Evolutionary conservation across 2,113 vertebrate species (phyloP).

Genomic region (Pseudolaguvia tuberculata): DNA sequence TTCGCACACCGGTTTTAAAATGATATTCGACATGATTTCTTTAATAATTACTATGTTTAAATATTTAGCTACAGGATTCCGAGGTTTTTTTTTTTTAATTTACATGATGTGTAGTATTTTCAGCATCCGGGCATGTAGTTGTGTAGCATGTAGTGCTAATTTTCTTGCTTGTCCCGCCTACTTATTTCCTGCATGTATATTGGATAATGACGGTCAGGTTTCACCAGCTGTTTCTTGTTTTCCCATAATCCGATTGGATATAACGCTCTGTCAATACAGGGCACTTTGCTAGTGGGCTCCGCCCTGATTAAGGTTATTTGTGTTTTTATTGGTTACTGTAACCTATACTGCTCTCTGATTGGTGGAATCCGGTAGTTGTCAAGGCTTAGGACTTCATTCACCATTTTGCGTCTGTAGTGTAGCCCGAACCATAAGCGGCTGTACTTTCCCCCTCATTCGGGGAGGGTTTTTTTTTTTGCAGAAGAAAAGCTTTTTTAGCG

Average conservation of each 20-base stretch:
- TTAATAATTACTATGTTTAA: neutral
- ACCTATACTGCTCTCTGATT: slow-evolving; percentile 68
- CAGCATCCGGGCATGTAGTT: slow-evolving; percentile 5
- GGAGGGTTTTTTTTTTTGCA: slow-evolving; percentile 65
- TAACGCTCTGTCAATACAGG: slow-evolving; percentile 47
- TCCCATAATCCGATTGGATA: slow-evolving; percentile 69
- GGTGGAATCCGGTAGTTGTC: slow-evolving; percentile 77
- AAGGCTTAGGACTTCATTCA: slow-evolving; percentile 89
- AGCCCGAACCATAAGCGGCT: slow-evolving; percentile 71
- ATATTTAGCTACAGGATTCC: neutral
- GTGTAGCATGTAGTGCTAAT: slow-evolving; percentile 27
- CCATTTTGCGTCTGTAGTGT: slow-evolving; percentile 97
- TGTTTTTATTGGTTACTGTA: slow-evolving; percentile 69
- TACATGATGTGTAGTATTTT: neutral
- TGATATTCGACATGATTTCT: neutral
- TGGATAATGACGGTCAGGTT: slow-evolving; percentile 71
- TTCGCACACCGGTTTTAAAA: neutral
- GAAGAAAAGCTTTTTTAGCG: slow-evolving; percentile 61
- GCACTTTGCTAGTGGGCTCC: slow-evolving; percentile 55
- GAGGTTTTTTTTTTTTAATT: too few relatives aligned
- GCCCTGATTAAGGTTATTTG: slow-evolving; percentile 38
- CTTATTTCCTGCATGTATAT: slow-evolving; percentile 50
- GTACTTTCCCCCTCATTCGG: slow-evolving; percentile 67
- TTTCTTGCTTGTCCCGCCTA: slow-evolving; percentile 51
- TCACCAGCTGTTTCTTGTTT: slow-evolving; percentile 77